phyloP scores from a whole-genome alignment of 1,140 invertebrate genomes.

The Trichonephila clavipes region DNA sequence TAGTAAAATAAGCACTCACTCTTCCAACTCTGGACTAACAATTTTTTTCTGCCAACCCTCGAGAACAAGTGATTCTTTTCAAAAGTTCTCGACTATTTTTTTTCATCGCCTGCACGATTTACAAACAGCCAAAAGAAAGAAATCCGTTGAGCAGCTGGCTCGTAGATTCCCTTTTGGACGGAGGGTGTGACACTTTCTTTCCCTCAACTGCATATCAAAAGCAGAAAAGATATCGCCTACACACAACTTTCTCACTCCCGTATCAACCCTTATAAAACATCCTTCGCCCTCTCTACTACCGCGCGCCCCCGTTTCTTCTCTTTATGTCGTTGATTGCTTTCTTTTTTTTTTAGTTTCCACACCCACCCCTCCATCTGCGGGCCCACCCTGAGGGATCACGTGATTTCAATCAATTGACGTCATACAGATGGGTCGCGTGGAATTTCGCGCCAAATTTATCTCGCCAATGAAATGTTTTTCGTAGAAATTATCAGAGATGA shows the following conservation, averaged over 20 bases:
- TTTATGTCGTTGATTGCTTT: slow-evolving; percentile 23
- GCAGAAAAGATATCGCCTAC: slow-evolving; percentile 1
- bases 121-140: not conserved
- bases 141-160: slow-evolving; percentile 18
- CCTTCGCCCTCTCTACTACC: not conserved
- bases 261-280: slow-evolving; percentile 38
- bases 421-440: not conserved
- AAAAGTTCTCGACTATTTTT: not conserved
- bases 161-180: not conserved
- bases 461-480: not conserved
- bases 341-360: slow-evolving; percentile 3
- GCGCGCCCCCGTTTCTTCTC: slow-evolving; percentile 18
- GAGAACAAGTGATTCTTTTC: slow-evolving; percentile 13
- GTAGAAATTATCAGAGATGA: not conserved
- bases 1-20: slow-evolving; percentile 11
- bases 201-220: slow-evolving; percentile 34
- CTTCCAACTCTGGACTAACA: not conserved
- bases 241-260: slow-evolving; percentile 5
- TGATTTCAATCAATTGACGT: slow-evolving; percentile 41
- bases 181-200: slow-evolving; percentile 10
- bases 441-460: slow-evolving; percentile 28
- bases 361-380: slow-evolving; percentile 38
- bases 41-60: not conserved
- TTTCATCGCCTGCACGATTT: slow-evolving; percentile 13
- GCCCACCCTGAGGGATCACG: slow-evolving; percentile 24